Evolutionary conservation across 2,888 invertebrate genomes (phyloP), one percentile per base, ranked within the genome.

Genomic region (Melanargia galathea): DNA sequence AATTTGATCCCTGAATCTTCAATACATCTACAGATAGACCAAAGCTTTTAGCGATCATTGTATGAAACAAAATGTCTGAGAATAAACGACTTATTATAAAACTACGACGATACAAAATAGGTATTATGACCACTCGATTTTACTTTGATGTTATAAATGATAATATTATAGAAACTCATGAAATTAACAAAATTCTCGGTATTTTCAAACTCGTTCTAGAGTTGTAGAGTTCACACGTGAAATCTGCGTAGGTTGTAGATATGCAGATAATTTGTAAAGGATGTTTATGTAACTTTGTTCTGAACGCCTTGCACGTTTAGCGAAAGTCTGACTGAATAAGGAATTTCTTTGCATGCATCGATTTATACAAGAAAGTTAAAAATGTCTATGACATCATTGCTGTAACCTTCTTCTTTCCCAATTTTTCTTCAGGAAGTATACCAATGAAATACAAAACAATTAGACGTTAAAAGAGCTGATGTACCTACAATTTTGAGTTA

Each of bases 291-390:
- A 64, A 62, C 51, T 33, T 40, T 54, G 38, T 30, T 64, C 56
- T 62, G 51, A 62, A 66, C 57, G 62, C 46, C 51, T 52, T 52
- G 7, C 66, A 62, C 66, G 64, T 64, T 64, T 51, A 55, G 64
- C 51, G 66, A 66, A 66, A 66, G 66, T 66, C 26, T 43, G 59
- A 45, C 33, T 26, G 40, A 56, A 26, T 40, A 59, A 35, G 51
- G 51, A 63, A 46, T 60, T 52, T 35, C 48, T 46, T 22, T 51
- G 16, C 55, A 30, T 2, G 16, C n/a, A n/a, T n/a, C n/a, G n/a
- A n/a, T n/a, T n/a, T 10, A 30, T 13, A 35, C 20, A 52, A 7
- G 52, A 52, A 35, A 52, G 35, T 35, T 20, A 33, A 51, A 18
- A 51, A 16, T 49, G 8, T 16, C 18, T 52, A 20, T 52, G 33